Conservation (phyloP, 2,113 vertebrate genomes). For the Sclerurus mexicanus region DNA sequence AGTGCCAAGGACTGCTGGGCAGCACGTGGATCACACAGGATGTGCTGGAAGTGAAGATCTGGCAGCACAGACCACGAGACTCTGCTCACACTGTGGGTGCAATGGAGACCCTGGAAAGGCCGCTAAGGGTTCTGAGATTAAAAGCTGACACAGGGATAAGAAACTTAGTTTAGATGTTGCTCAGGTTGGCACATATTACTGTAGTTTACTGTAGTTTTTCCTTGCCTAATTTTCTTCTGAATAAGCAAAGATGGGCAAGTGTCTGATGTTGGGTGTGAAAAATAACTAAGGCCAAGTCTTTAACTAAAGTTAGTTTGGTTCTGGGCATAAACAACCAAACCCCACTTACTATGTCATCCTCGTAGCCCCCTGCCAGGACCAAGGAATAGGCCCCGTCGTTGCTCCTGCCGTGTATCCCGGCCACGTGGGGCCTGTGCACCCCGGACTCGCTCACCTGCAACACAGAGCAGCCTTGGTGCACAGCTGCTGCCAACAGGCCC, state of each 20-base stretch:
- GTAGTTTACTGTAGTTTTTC: background rate
- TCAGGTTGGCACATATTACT: background rate
- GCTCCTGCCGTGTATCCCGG: constrained; percentile 95
- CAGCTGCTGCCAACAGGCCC: background rate
- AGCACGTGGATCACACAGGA: background rate
- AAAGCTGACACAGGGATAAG: background rate
- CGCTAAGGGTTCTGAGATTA: background rate
- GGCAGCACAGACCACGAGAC: background rate
- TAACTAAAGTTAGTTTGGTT: background rate
- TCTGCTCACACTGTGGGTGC: background rate
- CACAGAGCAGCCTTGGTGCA: no score
- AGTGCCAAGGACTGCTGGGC: background rate
- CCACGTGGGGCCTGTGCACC: constrained; percentile 93
- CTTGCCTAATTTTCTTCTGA: background rate
- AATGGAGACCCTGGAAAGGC: background rate
- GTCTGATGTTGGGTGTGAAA: fast-evolving
- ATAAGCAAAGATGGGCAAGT: fast-evolving
- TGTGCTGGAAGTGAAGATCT: background rate
- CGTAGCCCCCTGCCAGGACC: constrained; percentile 95
- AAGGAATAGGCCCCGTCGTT: constrained; percentile 92
- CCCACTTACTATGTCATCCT: constrained; percentile 89
- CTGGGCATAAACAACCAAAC: background rate
- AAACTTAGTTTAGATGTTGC: background rate
- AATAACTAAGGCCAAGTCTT: background rate
- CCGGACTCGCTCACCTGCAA: constrained; percentile 92